Percentiles rank a stretch among this genome's conserved stretches.
phyloP scores from a whole-genome alignment of 2,797 vertebrate species.

The Catharus ustulatus region DNA sequence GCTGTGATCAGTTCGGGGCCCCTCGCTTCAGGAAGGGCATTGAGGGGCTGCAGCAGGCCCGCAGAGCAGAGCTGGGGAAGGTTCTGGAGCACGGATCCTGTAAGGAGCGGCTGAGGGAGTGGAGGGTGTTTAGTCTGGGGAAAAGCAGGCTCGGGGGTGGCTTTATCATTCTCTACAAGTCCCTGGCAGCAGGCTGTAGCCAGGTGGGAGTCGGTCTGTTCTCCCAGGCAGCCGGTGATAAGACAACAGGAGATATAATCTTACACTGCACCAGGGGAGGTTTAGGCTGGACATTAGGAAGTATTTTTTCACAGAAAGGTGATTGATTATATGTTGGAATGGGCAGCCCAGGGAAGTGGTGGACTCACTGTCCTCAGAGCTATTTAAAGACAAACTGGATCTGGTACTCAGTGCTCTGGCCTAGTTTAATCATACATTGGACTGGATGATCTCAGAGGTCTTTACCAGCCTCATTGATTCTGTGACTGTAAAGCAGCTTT shows the following conservation, averaged over 20 bases:
- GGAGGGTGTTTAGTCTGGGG: not conserved
- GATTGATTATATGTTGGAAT: not conserved
- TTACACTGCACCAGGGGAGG: not conserved
- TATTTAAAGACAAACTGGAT: not conserved
- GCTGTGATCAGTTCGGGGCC: not conserved
- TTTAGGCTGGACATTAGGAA: not conserved
- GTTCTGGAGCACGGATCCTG: not conserved
- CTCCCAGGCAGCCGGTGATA: not conserved
- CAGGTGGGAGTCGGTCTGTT: not conserved
- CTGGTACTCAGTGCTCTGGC: not conserved
- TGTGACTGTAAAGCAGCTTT: not conserved
- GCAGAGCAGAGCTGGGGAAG: not conserved
- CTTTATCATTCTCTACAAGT: not conserved
- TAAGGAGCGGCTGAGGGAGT: not conserved
- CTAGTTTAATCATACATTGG: not conserved
- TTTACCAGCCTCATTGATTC: not conserved
- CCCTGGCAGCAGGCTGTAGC: not conserved
- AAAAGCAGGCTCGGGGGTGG: not conserved
- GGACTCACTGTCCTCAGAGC: not conserved
- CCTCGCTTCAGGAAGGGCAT: not conserved
- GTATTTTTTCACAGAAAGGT: not conserved
- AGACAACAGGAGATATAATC: not conserved
- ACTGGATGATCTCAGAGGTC: not conserved
- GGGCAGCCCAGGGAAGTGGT: not conserved
- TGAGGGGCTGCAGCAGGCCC: not conserved